Evolutionary conservation across 2,797 vertebrate species (phyloP).

Genomic region (Crossoptilon crossoptilon): DNA sequence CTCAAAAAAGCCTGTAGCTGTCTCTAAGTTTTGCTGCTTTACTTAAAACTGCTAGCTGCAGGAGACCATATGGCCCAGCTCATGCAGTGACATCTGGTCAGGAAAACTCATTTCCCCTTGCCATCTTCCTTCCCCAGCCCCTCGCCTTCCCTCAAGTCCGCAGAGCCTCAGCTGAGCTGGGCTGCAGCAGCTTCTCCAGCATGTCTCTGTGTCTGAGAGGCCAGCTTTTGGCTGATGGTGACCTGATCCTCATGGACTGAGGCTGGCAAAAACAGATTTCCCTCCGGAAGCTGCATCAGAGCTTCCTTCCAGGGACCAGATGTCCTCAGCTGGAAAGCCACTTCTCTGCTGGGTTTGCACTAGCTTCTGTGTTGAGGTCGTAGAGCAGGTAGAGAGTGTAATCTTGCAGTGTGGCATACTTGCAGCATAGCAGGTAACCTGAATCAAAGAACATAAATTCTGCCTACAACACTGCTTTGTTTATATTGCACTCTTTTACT

Average conservation of each 20-base stretch:
- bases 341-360: neutral
- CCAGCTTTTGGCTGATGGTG: neutral
- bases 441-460: neutral
- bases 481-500: neutral
- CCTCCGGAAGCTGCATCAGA: neutral
- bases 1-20: neutral
- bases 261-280: neutral
- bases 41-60: neutral
- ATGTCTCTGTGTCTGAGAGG: neutral
- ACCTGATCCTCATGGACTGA: neutral
- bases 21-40: neutral
- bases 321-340: neutral
- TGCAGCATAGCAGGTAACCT: neutral
- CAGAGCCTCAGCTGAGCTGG: neutral
- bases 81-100: neutral
- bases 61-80: constrained; percentile 39
- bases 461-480: neutral
- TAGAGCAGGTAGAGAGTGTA: neutral
- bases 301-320: neutral
- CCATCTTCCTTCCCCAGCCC: neutral
- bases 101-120: constrained; percentile 38
- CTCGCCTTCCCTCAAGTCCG: neutral
- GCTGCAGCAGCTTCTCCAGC: neutral
- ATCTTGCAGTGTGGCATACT: neutral
- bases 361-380: neutral